Evolutionary conservation across 1,140 invertebrate species (phyloP), one percentile per base, ranked within the genome.

Genomic region (Drosophila arizonae): DNA sequence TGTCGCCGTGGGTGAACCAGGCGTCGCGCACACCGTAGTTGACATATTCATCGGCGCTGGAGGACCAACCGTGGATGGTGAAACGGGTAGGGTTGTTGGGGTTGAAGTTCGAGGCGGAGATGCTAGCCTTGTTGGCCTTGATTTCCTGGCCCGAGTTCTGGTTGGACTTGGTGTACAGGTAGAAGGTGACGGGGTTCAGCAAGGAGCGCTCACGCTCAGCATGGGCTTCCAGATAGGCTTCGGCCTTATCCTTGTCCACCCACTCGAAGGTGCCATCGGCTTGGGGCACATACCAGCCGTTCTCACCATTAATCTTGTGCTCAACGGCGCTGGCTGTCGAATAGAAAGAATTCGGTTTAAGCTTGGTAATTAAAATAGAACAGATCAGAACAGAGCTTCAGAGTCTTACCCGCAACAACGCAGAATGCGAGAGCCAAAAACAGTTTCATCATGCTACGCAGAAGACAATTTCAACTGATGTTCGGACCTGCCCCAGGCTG

Each of bases 1-100:
- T 91, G 54, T 94, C 92, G 11, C 87, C 91, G 4, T 85, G 87
- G 0, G 72, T 75, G 5, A 94, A 88, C 80, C 92, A 93, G 8
- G 92, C 93, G 71, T 90, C 56, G 84, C 92, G 77, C 8, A 82
- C 76, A 4, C 77, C 78, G 46, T 67, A 79, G 71, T 85, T 90
- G 45, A 90, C 69, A 51, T 76, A 79, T 11, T 88, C 84, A 17
- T 86, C 79, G 36, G 74, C 70, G 61, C 77, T 81, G 64, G 89
- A 67, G 69, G 79, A 71, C 85, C 87, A 91, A 43, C 89, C 90
- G 71, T 92, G 90, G 50, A 92, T 91, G 56, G 85, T 76, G 67
- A 92, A 77, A 15, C 90, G 81, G 1, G 90, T 91, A 43, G 90
- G 90, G 28, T 91, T 75, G 10, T 77, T 77, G 41, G 77, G 41